Conservation (phyloP, 2,888 invertebrate species). For the Tuberolachnus salignus region DNA sequence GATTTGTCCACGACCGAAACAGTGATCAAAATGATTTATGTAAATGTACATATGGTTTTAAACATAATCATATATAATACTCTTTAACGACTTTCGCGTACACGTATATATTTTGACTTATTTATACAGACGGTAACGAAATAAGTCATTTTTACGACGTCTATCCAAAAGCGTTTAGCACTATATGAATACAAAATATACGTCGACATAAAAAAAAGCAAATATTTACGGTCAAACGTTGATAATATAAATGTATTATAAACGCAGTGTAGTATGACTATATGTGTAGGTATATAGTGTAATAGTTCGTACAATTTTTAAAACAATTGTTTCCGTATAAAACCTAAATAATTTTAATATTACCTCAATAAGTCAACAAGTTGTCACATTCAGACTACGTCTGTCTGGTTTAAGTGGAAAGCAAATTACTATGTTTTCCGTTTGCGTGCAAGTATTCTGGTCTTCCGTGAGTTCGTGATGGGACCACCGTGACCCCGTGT, state of each 20-base stretch:
- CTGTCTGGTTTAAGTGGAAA: slow-evolving; percentile 10
- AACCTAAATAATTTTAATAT: slow-evolving; percentile 23
- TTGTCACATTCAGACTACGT: slow-evolving; percentile 9
- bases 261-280: too few species aligned
- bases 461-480: slow-evolving; percentile 31
- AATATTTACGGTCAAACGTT: background rate
- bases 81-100: too few species aligned
- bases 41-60: too few species aligned
- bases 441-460: slow-evolving; percentile 30
- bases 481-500: slow-evolving; percentile 32
- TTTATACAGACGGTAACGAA: background rate
- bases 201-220: background rate
- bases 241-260: too few species aligned
- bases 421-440: slow-evolving; percentile 37
- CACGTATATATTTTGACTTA: background rate
- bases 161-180: background rate
- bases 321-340: background rate
- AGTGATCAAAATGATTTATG: too few species aligned
- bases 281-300: too few species aligned
- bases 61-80: too few species aligned
- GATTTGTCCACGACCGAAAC: too few species aligned
- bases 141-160: background rate
- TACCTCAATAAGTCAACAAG: slow-evolving; percentile 22
- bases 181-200: background rate
- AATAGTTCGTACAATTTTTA: background rate